Evolutionary conservation across 2,888 invertebrate species (phyloP).

Genomic region (Eupithecia pulchellata): DNA sequence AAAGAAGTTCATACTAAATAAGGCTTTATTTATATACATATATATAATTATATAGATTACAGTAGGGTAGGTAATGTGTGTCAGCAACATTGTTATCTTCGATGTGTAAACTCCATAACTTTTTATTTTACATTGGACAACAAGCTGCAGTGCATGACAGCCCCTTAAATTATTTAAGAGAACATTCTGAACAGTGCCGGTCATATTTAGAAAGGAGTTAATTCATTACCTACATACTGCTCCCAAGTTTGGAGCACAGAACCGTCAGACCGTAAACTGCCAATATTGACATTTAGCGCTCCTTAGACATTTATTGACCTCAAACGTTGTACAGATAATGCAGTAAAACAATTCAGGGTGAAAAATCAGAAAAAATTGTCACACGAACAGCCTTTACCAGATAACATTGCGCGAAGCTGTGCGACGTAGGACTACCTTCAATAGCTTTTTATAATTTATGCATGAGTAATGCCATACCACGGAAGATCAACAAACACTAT

Average conservation of each 20-base stretch:
- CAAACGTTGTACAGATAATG: not conserved
- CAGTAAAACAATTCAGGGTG: not conserved
- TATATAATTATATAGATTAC: too few species aligned
- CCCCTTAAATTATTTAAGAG: not conserved
- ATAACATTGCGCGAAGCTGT: too few species aligned
- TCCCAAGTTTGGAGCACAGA: not conserved
- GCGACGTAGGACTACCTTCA: too few species aligned
- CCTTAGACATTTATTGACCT: not conserved
- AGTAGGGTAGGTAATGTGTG: too few species aligned
- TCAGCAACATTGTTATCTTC: not conserved
- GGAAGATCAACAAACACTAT: too few species aligned
- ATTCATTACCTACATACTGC: constrained; percentile 2
- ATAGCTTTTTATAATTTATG: too few species aligned
- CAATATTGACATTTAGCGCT: not conserved
- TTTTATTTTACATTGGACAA: not conserved
- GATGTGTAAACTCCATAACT: not conserved
- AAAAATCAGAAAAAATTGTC: too few species aligned
- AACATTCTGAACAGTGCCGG: not conserved
- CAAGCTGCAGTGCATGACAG: not conserved
- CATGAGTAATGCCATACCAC: too few species aligned
- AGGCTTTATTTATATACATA: too few species aligned
- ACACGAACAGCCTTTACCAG: too few species aligned
- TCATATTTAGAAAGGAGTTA: not conserved
- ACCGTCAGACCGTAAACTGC: not conserved
- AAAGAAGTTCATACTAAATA: too few species aligned